A percentile compares a stretch with the other conserved stretches of the same genome.
Conservation (phyloP, 2,797 vertebrate genomes). For the Lindbergichthys nudifrons region DNA sequence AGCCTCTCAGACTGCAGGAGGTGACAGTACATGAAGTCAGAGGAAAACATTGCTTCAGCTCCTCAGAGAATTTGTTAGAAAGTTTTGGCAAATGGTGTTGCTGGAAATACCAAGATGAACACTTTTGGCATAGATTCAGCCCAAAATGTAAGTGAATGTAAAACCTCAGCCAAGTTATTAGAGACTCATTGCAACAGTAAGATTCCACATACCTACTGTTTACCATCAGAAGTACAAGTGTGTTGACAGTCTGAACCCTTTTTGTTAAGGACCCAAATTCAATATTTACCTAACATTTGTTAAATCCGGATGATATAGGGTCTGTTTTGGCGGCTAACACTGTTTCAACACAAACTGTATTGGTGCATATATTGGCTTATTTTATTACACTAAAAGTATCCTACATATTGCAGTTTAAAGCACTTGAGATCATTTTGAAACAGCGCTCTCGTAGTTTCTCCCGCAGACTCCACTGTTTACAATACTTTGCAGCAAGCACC, state of each 20-base stretch:
- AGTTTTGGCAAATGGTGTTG: constrained; percentile 1
- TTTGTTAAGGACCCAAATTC: background rate
- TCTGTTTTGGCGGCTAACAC: background rate
- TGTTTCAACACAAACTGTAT: background rate
- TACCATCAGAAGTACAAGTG: background rate
- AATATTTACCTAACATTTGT: constrained; percentile 7
- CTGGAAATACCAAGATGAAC: constrained; percentile 6
- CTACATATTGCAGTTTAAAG: constrained; percentile 31
- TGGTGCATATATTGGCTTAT: background rate
- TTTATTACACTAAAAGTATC: constrained; percentile 8
- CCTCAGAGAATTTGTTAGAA: background rate
- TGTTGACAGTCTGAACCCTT: background rate
- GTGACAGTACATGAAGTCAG: background rate
- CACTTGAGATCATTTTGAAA: constrained; percentile 42
- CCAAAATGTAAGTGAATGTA: constrained; percentile 15
- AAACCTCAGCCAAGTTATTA: constrained; percentile 4
- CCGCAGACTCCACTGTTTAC: constrained; percentile 52
- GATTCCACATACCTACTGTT: background rate
- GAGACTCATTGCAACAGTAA: background rate
- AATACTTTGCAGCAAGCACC: constrained; percentile 54
- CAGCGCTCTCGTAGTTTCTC: constrained; percentile 40
- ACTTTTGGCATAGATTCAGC: background rate
- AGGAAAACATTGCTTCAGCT: constrained; percentile 3
- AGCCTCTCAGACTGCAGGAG: background rate
- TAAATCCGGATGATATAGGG: background rate